Evolutionary conservation across 2,888 invertebrate species (phyloP).

Genomic region (Aporophyla lueneburgensis): DNA sequence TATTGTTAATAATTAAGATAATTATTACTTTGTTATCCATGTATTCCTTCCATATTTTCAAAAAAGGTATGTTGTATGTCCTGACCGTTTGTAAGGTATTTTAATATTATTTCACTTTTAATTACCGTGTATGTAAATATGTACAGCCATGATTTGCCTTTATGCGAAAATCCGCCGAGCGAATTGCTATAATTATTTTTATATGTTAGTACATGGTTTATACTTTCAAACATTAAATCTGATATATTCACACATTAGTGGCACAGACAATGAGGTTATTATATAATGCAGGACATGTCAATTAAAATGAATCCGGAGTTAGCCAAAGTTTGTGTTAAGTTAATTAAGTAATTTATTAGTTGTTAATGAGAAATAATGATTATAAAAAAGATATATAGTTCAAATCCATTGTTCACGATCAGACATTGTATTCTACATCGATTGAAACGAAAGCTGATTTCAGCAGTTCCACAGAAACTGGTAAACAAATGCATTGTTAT

Average conservation of each 20-base stretch:
- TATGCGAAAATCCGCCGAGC: slow-evolving; percentile 43
- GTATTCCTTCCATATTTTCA: slow-evolving; percentile 7
- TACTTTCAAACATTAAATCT: slow-evolving; percentile 13
- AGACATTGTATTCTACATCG: background rate
- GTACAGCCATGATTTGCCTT: slow-evolving; percentile 19
- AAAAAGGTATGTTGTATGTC: background rate
- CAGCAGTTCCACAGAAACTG: background rate
- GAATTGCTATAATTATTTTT: slow-evolving; percentile 33
- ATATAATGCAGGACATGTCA: background rate
- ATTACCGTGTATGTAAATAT: background rate
- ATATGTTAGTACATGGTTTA: slow-evolving; percentile 9
- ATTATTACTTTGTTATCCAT: background rate
- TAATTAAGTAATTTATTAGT: slow-evolving; percentile 52
- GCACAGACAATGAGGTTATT: background rate
- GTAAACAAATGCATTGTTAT: slow-evolving; percentile 19
- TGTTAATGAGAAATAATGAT: background rate
- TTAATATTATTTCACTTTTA: slow-evolving; percentile 17
- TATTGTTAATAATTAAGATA: slow-evolving; percentile 13
- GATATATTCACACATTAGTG: slow-evolving; percentile 6
- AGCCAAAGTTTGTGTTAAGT: slow-evolving; percentile 38
- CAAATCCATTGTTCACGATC: background rate
- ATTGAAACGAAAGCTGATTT: background rate
- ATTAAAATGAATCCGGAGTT: slow-evolving; percentile 5
- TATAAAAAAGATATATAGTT: background rate
- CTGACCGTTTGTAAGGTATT: slow-evolving; percentile 5